Evolutionary conservation across 2,888 invertebrate species (phyloP).

Genomic region (Orthosia gracilis): DNA sequence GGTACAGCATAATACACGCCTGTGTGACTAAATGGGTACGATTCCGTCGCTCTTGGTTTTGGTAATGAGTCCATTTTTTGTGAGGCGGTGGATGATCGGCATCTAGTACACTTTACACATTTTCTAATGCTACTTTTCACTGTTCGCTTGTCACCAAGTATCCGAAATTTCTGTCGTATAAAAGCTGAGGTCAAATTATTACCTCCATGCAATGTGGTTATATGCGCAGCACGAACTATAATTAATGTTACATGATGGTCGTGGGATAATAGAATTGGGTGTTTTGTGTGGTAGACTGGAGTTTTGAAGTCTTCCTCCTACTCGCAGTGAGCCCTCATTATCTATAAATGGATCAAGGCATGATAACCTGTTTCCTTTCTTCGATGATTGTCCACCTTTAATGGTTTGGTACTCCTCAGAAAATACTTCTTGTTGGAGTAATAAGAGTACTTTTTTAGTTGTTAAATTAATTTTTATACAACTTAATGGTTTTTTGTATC

Average conservation of each 20-base stretch:
- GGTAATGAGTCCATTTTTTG: slow-evolving; percentile 19
- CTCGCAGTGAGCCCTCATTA: slow-evolving; percentile 2
- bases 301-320: slow-evolving; percentile 11
- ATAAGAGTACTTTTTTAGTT: background rate
- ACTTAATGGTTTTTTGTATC: background rate
- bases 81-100: background rate
- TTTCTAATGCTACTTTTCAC: slow-evolving; percentile 15
- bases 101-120: slow-evolving; percentile 15
- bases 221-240: background rate
- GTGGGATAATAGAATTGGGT: background rate
- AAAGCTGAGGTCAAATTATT: background rate
- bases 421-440: slow-evolving; percentile 18
- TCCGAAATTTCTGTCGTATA: background rate
- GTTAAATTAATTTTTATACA: slow-evolving; percentile 3
- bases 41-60: slow-evolving; percentile 18
- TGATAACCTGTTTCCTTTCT: slow-evolving; percentile 11
- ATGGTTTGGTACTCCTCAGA: slow-evolving; percentile 9
- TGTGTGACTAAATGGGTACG: slow-evolving; percentile 1
- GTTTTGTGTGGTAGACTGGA: too few relatives aligned
- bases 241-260: background rate
- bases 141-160: background rate
- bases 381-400: background rate
- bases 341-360: slow-evolving; percentile 4
- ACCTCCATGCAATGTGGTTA: background rate
- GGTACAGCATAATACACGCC: background rate